Evolutionary conservation across 2,797 vertebrate species (phyloP), one percentile per base, ranked within the genome.

Genomic region (Dermochelys coriacea): DNA sequence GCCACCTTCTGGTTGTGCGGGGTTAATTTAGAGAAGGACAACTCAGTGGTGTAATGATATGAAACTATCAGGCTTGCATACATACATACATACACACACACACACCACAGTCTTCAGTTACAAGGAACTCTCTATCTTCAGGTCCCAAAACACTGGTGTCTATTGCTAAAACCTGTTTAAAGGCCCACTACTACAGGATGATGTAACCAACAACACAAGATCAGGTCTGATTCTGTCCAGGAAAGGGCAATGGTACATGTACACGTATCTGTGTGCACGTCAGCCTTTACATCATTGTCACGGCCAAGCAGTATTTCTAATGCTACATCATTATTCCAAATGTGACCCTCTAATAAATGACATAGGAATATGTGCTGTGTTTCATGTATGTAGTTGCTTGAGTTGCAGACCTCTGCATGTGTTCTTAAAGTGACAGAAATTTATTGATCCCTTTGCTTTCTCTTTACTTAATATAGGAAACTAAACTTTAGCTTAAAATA

Each of bases 1-100:
- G 64, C 23, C 16, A 55, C 50, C 82, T 87, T 68, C 82, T 68
- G 34, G 55, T 84, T 83, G 74, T 49, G 68, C 77, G 83, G 74
- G 0, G 2, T 75, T 94, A 49, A 93, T 90, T 88, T 82, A 93
- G 74, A 57, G 52, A 93, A 80, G 37, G 31, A 75, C 51, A 75
- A 49, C 49, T 29, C 41, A 18, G 23, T 47, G 41, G 75, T 82
- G 74, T 41, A 21, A 50, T 50, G 49, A 50, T 50, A 45, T 45
- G 55, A 57, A 64, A 85, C 49, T 50, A 34, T 80, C 79, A 57
- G 23, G 64, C 88, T 34, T 52, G 34, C 55, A 23, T 16, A 50
- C 47, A 9, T 12, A 14, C 12, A 50, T 54, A 68, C 23, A 75
- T 29, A 15, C 59, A 34, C 23, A 50, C 54, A 68, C 23, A 75